phyloP scores from a whole-genome alignment of 1,140 invertebrate genomes.

The Oryzaephilus surinamensis region DNA sequence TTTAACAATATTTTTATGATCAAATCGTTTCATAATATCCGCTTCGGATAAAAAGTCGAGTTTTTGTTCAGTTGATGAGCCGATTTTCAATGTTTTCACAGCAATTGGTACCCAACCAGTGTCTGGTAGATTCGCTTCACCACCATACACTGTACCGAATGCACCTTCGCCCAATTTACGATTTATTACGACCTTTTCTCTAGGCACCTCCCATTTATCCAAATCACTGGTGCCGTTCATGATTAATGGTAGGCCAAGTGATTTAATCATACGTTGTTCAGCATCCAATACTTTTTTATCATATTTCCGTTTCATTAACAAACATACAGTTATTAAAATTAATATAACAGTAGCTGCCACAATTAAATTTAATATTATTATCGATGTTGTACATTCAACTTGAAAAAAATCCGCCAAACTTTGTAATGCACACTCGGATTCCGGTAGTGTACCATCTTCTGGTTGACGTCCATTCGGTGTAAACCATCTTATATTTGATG shows the following conservation, averaged over 20 bases:
- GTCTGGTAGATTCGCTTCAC: slow-evolving; percentile 60
- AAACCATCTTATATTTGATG: slow-evolving; percentile 53
- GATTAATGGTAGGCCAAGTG: too few species aligned
- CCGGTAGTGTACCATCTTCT: slow-evolving; percentile 39
- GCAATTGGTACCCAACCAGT: slow-evolving; percentile 78
- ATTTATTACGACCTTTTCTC: slow-evolving; percentile 82
- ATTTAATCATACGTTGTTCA: too few species aligned
- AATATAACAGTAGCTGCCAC: slow-evolving; percentile 50
- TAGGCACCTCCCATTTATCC: slow-evolving; percentile 79
- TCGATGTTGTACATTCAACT: slow-evolving; percentile 60
- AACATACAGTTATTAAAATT: slow-evolving; percentile 30
- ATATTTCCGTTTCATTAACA: slow-evolving; percentile 55
- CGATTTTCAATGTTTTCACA: slow-evolving; percentile 80
- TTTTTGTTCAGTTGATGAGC: slow-evolving; percentile 74
- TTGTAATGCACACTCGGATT: slow-evolving; percentile 62
- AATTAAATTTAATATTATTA: slow-evolving; percentile 59
- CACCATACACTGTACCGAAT: slow-evolving; percentile 80
- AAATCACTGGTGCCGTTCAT: too few species aligned
- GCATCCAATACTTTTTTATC: slow-evolving; percentile 64
- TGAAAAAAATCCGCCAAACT: slow-evolving; percentile 51
- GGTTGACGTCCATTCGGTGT: slow-evolving; percentile 41
- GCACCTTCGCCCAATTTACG: slow-evolving; percentile 79
- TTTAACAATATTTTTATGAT: slow-evolving; percentile 82
- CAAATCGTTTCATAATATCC: slow-evolving; percentile 84
- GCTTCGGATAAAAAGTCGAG: slow-evolving; percentile 90